Evolutionary conservation across 2,888 invertebrate species (phyloP).

Genomic region (Girardia tigrina): DNA sequence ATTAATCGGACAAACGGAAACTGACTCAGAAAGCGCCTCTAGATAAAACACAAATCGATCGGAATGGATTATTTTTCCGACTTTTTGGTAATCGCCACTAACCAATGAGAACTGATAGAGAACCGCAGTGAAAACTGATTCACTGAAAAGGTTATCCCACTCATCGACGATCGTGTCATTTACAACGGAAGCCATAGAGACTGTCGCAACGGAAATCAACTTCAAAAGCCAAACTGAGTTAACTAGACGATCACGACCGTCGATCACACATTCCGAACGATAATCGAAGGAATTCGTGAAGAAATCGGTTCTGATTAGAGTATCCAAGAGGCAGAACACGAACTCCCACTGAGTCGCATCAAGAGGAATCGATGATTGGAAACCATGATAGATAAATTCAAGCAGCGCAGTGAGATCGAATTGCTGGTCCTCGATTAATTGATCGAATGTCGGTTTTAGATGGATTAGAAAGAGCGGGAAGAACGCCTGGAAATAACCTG

Average conservation of each 20-base stretch:
- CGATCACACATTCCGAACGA: neutral
- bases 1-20: slow-evolving; percentile 6
- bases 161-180: neutral
- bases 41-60: slow-evolving; percentile 9
- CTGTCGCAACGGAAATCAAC: neutral
- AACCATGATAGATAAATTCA: neutral
- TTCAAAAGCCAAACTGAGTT: neutral
- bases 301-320: neutral
- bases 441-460: neutral
- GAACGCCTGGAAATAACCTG: neutral
- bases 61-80: neutral
- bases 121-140: neutral
- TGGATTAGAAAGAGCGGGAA: neutral
- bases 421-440: no score
- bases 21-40: neutral
- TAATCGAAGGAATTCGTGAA: neutral
- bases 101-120: neutral
- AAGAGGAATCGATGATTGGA: neutral
- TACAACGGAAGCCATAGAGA: neutral
- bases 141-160: neutral
- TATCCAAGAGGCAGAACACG: neutral
- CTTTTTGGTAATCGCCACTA: neutral
- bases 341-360: neutral
- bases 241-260: neutral
- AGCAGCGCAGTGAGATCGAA: neutral